Base-by-base conservation (phyloP, 2,113 vertebrate genomes). In the Symphodus melops region DNA sequence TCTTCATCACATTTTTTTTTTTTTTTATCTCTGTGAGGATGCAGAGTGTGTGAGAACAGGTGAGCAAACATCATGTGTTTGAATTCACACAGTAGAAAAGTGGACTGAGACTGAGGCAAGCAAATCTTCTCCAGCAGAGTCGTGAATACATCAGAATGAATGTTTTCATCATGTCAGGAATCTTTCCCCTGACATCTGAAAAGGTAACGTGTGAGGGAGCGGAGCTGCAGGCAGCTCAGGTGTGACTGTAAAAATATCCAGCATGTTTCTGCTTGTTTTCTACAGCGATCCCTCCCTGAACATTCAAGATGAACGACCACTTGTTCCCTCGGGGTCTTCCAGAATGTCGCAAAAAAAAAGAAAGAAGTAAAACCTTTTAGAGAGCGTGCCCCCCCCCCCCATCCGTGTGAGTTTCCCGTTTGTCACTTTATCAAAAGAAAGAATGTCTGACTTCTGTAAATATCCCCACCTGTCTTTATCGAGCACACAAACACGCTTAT, bases 401-500 rank as follows among this genome's bases (percentile, higher is more conserved):
- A 1, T 57, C 25, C 39, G 9, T 42, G 16, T 39, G 58, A 74
- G 52, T 9, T 9, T 48, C 54, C 23, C 2, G 9, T 6, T 1
- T 12, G 23, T 19, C 12, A 41, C 20, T 8, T 41, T 20, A 20
- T 57, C 8, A 56, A 56, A 57, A 64, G 41, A 13, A 1, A 42
- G 8, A 37, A 52, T 12, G 33, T 23, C 64, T n/a, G 36, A 25
- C 39, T 28, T 48, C 16, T 21, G 11, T 25, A 72, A 75, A 79
- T 0, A 53, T 55, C 5, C 16, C n/a, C n/a, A 33, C 23, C 53
- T 1, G 1, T 48, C 41, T 44, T 39, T 56, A 75, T 58, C 55
- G 1, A 21, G 49, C 71, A 62, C 28, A 66, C 74, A 70, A 71
- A 73, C 54, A 49, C 11, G 11, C 64, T 83, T 55, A 54, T 57